Conservation (phyloP, 2,797 vertebrate species). For the Cryptoprocta ferox region DNA sequence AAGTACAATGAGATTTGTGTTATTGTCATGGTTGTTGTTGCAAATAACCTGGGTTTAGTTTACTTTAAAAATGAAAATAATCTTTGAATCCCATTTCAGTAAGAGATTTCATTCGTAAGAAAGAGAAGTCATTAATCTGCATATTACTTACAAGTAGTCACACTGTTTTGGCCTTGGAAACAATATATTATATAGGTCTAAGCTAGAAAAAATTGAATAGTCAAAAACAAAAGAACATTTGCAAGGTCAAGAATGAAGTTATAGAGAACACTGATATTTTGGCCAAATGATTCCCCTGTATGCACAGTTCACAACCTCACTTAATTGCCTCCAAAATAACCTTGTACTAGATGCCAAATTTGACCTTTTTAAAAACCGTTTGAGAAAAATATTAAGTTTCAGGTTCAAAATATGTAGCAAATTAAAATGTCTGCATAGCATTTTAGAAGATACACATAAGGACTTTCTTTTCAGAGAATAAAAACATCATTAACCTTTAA, state of each 20-base stretch:
- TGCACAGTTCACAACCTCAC: slow-evolving; percentile 45
- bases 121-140: slow-evolving; percentile 71
- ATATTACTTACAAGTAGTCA: slow-evolving; percentile 24
- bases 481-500: not conserved
- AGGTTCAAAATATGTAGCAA: slow-evolving; percentile 42
- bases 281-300: not conserved
- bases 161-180: not conserved
- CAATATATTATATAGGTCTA: slow-evolving; percentile 36
- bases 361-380: slow-evolving; percentile 44
- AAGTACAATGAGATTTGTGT: slow-evolving; percentile 86
- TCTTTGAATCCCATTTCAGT: slow-evolving; percentile 73
- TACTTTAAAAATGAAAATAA: slow-evolving; percentile 81
- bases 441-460: not conserved
- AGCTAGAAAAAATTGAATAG: slow-evolving; percentile 24
- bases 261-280: not conserved
- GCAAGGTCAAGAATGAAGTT: not conserved
- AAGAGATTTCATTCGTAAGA: slow-evolving; percentile 73
- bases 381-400: slow-evolving; percentile 49
- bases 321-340: slow-evolving; percentile 59
- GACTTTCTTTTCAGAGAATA: not conserved
- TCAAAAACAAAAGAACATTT: slow-evolving; percentile 47
- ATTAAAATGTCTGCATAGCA: not conserved
- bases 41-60: slow-evolving; percentile 78
- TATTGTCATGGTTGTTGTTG: slow-evolving; percentile 70
- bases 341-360: not conserved